phyloP scores from a whole-genome alignment of 2,888 invertebrate genomes.

The Selenia dentaria region DNA sequence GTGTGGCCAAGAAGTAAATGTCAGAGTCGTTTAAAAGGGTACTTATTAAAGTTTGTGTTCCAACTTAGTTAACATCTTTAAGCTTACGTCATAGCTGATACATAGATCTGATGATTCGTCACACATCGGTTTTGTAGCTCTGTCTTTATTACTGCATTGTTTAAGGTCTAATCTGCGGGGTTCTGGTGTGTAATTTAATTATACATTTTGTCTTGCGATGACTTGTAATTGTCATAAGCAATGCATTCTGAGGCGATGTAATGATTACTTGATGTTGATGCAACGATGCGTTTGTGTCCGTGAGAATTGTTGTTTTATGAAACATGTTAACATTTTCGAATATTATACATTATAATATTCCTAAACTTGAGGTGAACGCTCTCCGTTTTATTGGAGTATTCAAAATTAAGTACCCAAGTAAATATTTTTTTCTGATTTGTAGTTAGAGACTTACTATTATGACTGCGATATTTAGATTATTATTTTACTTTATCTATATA shows the following conservation, averaged over 20 bases:
- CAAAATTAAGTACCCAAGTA: too few species aligned
- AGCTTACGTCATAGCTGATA: slow-evolving; percentile 39
- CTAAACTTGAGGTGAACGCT: too few species aligned
- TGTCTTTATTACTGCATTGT: slow-evolving; percentile 45
- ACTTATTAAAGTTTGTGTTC: too few species aligned
- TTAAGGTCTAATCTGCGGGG: slow-evolving; percentile 27
- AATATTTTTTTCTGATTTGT: too few species aligned
- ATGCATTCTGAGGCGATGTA: slow-evolving; percentile 42
- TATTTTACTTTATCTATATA: too few species aligned
- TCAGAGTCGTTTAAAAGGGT: too few species aligned
- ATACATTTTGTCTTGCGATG: slow-evolving; percentile 35
- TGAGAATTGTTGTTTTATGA: slow-evolving; percentile 8
- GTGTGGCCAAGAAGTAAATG: too few species aligned
- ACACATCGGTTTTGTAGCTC: slow-evolving; percentile 39
- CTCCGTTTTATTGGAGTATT: too few species aligned
- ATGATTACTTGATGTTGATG: slow-evolving; percentile 32
- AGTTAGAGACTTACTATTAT: too few species aligned
- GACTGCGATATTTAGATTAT: too few species aligned
- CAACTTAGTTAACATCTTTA: slow-evolving; percentile 8
- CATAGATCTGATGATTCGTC: slow-evolving; percentile 30
- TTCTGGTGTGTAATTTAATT: slow-evolving; percentile 42
- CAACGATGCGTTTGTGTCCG: slow-evolving; percentile 11
- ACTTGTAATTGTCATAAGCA: slow-evolving; percentile 47
- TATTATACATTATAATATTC: background rate
- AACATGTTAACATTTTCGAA: background rate